A percentile compares a stretch with the other conserved stretches of the same genome.
Conservation (phyloP, 2,888 invertebrate genomes). For the Drosophila quinaria region DNA sequence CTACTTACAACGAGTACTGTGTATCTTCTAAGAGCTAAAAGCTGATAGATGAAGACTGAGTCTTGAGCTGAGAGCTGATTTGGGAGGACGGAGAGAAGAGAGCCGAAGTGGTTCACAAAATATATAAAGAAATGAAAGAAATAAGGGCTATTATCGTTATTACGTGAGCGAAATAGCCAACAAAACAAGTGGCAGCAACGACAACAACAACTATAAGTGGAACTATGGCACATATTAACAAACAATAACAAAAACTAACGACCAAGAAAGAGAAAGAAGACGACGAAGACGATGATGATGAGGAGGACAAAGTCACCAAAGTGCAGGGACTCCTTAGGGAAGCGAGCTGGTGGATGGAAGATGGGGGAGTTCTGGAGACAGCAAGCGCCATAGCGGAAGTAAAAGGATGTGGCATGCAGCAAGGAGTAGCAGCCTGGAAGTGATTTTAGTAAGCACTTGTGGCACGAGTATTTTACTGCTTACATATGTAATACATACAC, state of each 20-base stretch:
- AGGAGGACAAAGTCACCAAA: slow-evolving; percentile 64
- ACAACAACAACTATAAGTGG: slow-evolving; percentile 30
- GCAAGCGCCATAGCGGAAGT: slow-evolving; percentile 28
- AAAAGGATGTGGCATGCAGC: slow-evolving; percentile 52
- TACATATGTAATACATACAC: slow-evolving; percentile 16
- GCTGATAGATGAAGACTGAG: slow-evolving; percentile 1
- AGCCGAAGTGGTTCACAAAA: slow-evolving; percentile 35
- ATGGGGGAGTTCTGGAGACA: background rate
- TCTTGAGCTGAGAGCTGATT: background rate
- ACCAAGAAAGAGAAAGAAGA: slow-evolving; percentile 28
- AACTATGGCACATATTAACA: slow-evolving; percentile 61
- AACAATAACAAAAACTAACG: slow-evolving; percentile 59
- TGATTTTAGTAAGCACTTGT: slow-evolving; percentile 76
- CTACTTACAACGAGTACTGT: slow-evolving; percentile 28
- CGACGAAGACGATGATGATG: slow-evolving; percentile 25
- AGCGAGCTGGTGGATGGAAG: background rate
- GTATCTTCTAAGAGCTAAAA: slow-evolving; percentile 15
- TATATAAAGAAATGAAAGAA: slow-evolving; percentile 58
- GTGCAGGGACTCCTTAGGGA: slow-evolving; percentile 33
- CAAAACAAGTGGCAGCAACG: slow-evolving; percentile 37
- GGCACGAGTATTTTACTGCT: slow-evolving; percentile 60
- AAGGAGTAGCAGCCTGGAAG: slow-evolving; percentile 58
- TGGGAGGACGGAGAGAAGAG: background rate
- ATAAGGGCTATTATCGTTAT: slow-evolving; percentile 69
- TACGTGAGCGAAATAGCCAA: slow-evolving; percentile 69